Evolutionary conservation across 2,797 vertebrate genomes (phyloP).

Genomic region (Zalophus californianus): DNA sequence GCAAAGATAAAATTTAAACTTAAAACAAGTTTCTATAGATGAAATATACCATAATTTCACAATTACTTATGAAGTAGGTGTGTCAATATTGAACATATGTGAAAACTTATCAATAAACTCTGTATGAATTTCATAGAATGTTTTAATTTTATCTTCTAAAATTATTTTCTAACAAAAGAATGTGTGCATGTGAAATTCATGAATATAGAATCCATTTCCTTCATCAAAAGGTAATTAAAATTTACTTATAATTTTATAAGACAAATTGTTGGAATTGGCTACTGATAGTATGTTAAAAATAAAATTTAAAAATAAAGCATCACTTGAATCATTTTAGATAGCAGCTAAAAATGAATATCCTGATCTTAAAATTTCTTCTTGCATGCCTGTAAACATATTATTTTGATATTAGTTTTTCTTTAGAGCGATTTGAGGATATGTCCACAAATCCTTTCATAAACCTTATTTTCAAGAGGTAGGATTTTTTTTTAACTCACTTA

Average conservation of each 20-base stretch:
- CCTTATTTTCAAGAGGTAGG: neutral
- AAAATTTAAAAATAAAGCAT: neutral
- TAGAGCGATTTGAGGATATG: neutral
- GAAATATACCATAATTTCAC: neutral
- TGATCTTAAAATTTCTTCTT: neutral
- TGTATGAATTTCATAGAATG: neutral
- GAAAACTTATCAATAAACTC: neutral
- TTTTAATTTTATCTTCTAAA: neutral
- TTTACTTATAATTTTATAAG: neutral
- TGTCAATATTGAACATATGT: neutral
- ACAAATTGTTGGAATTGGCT: neutral
- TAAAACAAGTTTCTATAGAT: neutral
- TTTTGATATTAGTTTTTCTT: neutral
- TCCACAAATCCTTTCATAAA: neutral
- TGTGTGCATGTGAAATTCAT: neutral
- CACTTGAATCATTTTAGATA: neutral
- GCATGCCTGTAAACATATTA: neutral
- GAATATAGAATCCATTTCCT: neutral
- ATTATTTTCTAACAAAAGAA: neutral
- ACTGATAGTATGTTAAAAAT: neutral
- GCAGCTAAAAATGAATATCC: neutral
- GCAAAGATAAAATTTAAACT: neutral
- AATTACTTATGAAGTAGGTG: neutral
- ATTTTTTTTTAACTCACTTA: neutral
- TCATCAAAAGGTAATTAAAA: neutral